Evolutionary conservation across 2,113 vertebrate genomes (phyloP), one percentile per base, ranked within the genome.

Genomic region (Toxostoma redivivum): DNA sequence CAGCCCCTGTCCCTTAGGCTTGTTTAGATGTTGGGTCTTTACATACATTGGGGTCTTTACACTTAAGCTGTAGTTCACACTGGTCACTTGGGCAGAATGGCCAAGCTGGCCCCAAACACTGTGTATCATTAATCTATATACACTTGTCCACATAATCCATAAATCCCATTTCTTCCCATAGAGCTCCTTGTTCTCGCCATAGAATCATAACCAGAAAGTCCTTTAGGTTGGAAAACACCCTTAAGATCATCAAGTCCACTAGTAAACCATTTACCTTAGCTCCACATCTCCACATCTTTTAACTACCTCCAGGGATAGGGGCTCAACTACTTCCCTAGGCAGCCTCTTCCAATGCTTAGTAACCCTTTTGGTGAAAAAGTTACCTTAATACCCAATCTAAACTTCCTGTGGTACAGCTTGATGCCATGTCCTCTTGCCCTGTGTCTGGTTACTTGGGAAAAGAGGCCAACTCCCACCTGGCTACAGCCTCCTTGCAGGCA

Each of bases 161-260:
- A 38, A 56, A 38, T 38, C 44, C 10, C 6, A 11, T 22, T 88
- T 51, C 37, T 71, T 91, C 19, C 22, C 27, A 1, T 4, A 35
- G 42, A 27, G 50, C 11, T 72, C 25, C 28, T 72, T 54, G 8
- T 35, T 62, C 31, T 64, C 0, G 0, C 56, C 18, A 28, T 16
- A 37, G 51, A 73, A n/a, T 58, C 33, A 4, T 12, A n/a, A 53
- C 13, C 15, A 50, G 7, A 33, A 23, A 51, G 21, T 51, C 5
- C 8, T 66, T 69, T 58, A n/a, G 33, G 15, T 30, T 66, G 38
- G 28, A 51, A 88, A 73, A 38, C 10, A 38, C 15, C 19, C 10
- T 30, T 51, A 24, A 60, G 15, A 17, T 51, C 23, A 44, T 48
- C 25, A 76, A 30, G 64, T 42, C 33, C 10, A 17, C 19, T 15